These are phyloP conservation scores for Hecatera dysodea DNA, from an alignment of 2,888 invertebrate species.

Conservation along the genomic window DNA sequence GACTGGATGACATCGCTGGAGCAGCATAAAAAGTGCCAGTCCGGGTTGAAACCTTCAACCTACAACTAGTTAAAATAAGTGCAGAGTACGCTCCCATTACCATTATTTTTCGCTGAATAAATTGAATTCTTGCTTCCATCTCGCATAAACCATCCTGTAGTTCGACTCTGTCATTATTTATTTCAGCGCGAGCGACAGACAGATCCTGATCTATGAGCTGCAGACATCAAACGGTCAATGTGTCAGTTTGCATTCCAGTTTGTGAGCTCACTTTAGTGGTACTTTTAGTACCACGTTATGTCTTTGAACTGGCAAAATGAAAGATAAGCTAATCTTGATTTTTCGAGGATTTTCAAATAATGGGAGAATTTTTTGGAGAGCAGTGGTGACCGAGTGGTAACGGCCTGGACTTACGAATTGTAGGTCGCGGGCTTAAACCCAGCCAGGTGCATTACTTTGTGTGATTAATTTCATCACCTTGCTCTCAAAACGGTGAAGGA, in stretches of 20 bases:
- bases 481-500: too few species aligned
- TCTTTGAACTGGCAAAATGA: not conserved
- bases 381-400: too few species aligned
- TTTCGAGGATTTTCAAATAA: too few species aligned
- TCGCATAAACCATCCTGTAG: conserved; percentile 57
- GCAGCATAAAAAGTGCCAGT: too few species aligned
- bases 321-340: not conserved
- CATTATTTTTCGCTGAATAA: not conserved
- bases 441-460: too few species aligned
- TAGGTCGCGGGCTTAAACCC: too few species aligned
- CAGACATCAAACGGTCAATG: conserved; percentile 45
- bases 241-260: conserved; percentile 33
- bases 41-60: too few species aligned
- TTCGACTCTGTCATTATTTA: conserved; percentile 82
- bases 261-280: conserved; percentile 6
- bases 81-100: too few species aligned
- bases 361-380: too few species aligned
- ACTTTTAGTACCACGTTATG: conserved; percentile 13
- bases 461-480: too few species aligned
- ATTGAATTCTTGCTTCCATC: conserved; percentile 29
- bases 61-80: not conserved
- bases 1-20: too few species aligned
- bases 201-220: conserved; percentile 77
- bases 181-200: conserved; percentile 76
- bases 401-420: too few species aligned